phyloP scores from a whole-genome alignment of 2,113 vertebrate genomes.

The Lasiurus cinereus region DNA sequence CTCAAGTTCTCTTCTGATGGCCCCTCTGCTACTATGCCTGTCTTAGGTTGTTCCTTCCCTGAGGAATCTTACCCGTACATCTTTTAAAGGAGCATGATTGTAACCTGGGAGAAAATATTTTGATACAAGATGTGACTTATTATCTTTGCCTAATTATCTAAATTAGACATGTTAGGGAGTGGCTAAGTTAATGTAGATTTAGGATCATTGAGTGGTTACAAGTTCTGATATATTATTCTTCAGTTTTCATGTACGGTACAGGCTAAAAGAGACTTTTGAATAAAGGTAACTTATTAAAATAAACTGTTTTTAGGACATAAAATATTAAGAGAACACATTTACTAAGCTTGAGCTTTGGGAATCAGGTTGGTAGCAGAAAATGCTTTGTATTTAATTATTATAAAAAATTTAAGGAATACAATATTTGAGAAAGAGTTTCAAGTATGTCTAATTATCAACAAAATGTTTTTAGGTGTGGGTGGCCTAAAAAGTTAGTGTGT shows the following conservation, averaged over 20 bases:
- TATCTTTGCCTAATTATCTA: constrained; percentile 9
- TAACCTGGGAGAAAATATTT: neutral
- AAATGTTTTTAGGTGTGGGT: neutral
- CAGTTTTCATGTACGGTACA: constrained; percentile 38
- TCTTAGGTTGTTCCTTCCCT: too few species aligned
- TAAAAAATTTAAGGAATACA: neutral
- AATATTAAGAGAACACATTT: neutral
- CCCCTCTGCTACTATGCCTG: too few species aligned
- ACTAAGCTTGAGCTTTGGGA: constrained; percentile 16
- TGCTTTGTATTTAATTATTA: neutral
- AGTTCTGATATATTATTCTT: constrained; percentile 13
- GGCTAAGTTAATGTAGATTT: constrained; percentile 28
- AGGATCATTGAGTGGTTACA: neutral
- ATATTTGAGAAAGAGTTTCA: constrained; percentile 18
- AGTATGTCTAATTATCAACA: neutral
- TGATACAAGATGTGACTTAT: constrained; percentile 11
- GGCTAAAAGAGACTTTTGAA: constrained; percentile 20
- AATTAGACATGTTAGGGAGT: constrained; percentile 10
- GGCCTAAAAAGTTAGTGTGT: neutral
- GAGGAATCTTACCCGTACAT: too few species aligned
- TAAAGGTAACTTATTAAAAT: constrained; percentile 16
- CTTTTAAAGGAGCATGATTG: neutral
- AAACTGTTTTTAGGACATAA: neutral
- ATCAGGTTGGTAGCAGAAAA: constrained; percentile 12
- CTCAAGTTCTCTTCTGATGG: too few species aligned